phyloP scores from a whole-genome alignment of 2,797 vertebrate species.

The Hirundo rustica region DNA sequence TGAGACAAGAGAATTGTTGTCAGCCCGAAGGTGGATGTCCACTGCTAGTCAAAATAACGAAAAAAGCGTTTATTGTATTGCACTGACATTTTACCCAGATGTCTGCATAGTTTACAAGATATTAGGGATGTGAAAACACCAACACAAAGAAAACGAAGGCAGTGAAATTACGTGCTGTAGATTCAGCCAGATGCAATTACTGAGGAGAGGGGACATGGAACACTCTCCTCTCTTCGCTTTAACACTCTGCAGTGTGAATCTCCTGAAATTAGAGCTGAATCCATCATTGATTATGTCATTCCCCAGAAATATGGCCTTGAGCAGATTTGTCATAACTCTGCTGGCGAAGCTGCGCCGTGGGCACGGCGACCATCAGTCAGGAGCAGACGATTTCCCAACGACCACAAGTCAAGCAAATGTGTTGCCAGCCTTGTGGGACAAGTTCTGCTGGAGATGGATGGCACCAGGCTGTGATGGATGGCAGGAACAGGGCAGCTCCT shows the following conservation, averaged over 20 bases:
- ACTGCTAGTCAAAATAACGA: not conserved
- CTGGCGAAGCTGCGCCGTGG: not conserved
- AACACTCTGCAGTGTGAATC: not conserved
- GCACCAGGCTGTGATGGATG: not conserved
- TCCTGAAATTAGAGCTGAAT: not conserved
- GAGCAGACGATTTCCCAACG: not conserved
- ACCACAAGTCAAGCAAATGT: not conserved
- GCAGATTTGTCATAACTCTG: not conserved
- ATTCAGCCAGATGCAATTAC: not conserved
- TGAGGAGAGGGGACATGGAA: not conserved
- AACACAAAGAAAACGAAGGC: not conserved
- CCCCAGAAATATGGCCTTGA: slow-evolving; percentile 34
- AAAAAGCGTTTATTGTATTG: not conserved
- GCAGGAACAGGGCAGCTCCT: not conserved
- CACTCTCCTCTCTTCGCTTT: not conserved
- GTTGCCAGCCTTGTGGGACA: slow-evolving; percentile 9
- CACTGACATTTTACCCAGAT: not conserved
- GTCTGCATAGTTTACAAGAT: not conserved
- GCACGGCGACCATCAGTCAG: not conserved
- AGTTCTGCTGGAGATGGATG: not conserved
- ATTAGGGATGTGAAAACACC: not conserved
- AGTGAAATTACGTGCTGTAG: not conserved
- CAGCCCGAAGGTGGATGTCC: not conserved
- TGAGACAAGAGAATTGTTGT: not conserved
- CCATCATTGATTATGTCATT: slow-evolving; percentile 10